phyloP scores from a whole-genome alignment of 2,888 invertebrate genomes.

The Machimus rusticus region DNA sequence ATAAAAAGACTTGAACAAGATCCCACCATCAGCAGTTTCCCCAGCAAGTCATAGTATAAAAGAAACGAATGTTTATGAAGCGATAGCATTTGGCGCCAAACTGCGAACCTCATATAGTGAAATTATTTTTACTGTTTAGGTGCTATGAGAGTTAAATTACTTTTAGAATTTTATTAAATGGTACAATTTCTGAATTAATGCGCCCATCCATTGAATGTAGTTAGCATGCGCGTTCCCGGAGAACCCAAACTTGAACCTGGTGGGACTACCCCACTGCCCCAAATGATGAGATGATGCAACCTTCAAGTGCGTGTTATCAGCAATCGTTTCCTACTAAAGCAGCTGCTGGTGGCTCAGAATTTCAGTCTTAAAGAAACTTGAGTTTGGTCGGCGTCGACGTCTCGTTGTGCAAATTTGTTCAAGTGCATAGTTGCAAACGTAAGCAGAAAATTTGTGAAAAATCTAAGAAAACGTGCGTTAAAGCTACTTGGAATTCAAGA shows the following conservation, averaged over 20 bases:
- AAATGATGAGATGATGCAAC: not conserved
- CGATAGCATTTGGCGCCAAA: not conserved
- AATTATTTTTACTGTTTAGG: not conserved
- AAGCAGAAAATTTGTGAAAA: not conserved
- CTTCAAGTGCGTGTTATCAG: not conserved
- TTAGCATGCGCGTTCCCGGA: not conserved
- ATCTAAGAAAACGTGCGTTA: not conserved
- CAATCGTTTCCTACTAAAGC: not conserved
- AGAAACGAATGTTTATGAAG: not conserved
- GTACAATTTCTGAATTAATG: not conserved
- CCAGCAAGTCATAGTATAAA: not conserved
- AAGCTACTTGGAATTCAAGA: slow-evolving; percentile 45
- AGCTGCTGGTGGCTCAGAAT: not conserved
- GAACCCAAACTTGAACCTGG: not conserved
- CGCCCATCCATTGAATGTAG: not conserved
- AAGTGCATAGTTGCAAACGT: not conserved
- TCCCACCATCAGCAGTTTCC: not conserved
- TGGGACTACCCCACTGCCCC: not conserved
- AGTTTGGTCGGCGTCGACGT: not conserved
- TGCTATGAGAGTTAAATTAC: not conserved
- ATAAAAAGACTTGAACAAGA: not conserved
- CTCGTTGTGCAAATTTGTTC: not conserved
- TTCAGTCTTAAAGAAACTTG: not conserved
- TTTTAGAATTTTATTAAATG: not conserved
- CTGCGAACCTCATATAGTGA: not conserved